These are phyloP conservation scores for Nasonovia ribisnigri DNA, from an alignment of 2,888 invertebrate genomes.

Conservation along the genomic window DNA sequence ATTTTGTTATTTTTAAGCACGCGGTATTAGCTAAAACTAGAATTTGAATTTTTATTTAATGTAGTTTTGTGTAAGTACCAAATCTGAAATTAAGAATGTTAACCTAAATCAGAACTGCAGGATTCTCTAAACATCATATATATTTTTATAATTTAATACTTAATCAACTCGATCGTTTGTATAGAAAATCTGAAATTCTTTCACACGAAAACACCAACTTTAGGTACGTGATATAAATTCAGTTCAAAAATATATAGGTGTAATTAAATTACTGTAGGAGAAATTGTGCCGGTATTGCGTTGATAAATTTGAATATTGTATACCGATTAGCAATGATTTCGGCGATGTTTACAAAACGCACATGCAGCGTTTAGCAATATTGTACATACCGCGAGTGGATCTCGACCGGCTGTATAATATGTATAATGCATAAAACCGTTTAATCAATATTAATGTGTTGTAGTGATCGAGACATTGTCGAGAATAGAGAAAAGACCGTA, in stretches of 20 bases:
- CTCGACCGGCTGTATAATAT: background rate
- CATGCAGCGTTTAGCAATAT: background rate
- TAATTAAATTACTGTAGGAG: background rate
- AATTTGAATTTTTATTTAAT: background rate
- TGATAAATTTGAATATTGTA: background rate
- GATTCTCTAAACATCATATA: background rate
- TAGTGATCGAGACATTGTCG: background rate
- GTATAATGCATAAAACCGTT: background rate
- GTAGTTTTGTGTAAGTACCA: background rate
- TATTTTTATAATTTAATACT: background rate
- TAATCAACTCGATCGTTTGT: background rate
- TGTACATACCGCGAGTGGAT: background rate
- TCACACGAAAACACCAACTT: background rate
- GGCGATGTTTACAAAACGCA: background rate
- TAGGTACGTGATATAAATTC: background rate
- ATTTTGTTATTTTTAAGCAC: background rate
- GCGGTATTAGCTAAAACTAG: background rate
- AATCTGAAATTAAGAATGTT: background rate
- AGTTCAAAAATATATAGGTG: background rate
- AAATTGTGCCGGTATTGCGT: background rate
- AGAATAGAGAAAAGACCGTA: background rate
- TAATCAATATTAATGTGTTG: background rate
- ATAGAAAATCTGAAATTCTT: background rate
- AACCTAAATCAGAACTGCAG: background rate
- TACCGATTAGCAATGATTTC: background rate